Evolutionary conservation across 2,888 invertebrate species (phyloP), one percentile per base, ranked within the genome.

Genomic region (Dynastes tityus): DNA sequence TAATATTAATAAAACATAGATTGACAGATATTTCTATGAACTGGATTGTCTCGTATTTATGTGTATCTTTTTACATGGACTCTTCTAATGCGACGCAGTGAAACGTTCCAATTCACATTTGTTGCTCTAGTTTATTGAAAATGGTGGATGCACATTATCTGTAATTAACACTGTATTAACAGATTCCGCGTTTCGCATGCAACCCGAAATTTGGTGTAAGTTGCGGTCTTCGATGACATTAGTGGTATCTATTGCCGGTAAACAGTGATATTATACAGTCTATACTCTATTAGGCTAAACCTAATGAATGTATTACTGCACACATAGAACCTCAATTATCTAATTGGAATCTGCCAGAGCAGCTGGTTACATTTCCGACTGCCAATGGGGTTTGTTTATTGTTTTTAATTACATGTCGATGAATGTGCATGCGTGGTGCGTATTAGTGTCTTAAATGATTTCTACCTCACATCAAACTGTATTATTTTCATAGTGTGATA

Each of bases 291-390:
- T 55, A 73, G 40, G 40, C 11, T 73, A 61, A 73, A 73, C 58
- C 27, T 73, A 73, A 73, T 73, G 58, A 73, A 73, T 61, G 73
- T 73, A 58, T 73, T 73, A 37, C 58, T 22, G 40, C 58, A 73
- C 45, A 61, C 22, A 73, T 45, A 27, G 61, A 58, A 58, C 58
- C 73, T 13, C 45, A 73, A 73, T 73, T 73, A 61, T 73, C 16
- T 73, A 73, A 73, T 73, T 61, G 45, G 61, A 73, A 73, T 40
- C 58, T 61, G 45, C 29, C 40, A 16, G 22, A 58, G 11, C 11
- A 40, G 61, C 45, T 58, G 9, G 32, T 37, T 40, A 40, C 13
- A 61, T 73, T 73, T 32, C 61, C 73, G n/a, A 32, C 55, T 53
- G 29, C 45, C 37, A 58, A 13, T n/a, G 55, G 37, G 71, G 29